These are phyloP conservation scores for Pandemis cinnamomeana DNA, from an alignment of 2,888 invertebrate species.

Conservation along the genomic window DNA sequence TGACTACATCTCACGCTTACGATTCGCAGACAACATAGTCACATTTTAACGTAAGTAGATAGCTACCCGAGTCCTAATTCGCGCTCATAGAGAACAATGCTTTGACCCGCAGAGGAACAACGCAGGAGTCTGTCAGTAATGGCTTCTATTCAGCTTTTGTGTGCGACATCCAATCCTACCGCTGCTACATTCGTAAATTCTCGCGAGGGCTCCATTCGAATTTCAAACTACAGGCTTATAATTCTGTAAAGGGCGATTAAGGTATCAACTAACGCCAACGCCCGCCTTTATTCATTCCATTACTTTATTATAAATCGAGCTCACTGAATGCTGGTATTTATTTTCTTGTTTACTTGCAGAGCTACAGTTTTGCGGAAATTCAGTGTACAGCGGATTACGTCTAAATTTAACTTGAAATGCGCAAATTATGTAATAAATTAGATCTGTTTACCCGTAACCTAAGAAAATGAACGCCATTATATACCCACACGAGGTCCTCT, in stretches of 20 bases:
- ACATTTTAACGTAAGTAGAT: not conserved
- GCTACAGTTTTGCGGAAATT: not conserved
- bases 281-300: not conserved
- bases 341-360: not conserved
- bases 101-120: not conserved
- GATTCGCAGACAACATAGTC: too few species aligned
- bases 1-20: too few species aligned
- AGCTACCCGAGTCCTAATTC: not conserved
- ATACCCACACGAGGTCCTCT: too few species aligned
- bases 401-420: not conserved
- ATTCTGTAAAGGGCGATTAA: not conserved
- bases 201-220: not conserved
- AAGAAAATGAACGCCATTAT: not conserved
- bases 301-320: not conserved
- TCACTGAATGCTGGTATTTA: not conserved
- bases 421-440: not conserved
- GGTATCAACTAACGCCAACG: not conserved
- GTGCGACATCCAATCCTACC: not conserved
- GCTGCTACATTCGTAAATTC: not conserved
- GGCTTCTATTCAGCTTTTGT: not conserved
- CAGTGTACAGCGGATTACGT: not conserved
- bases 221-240: conserved; percentile 1
- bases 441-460: not conserved
- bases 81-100: not conserved
- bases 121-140: conserved; percentile 2